Evolutionary conservation across 1,140 invertebrate species (phyloP).

Genomic region (Neuroterus valhalla): DNA sequence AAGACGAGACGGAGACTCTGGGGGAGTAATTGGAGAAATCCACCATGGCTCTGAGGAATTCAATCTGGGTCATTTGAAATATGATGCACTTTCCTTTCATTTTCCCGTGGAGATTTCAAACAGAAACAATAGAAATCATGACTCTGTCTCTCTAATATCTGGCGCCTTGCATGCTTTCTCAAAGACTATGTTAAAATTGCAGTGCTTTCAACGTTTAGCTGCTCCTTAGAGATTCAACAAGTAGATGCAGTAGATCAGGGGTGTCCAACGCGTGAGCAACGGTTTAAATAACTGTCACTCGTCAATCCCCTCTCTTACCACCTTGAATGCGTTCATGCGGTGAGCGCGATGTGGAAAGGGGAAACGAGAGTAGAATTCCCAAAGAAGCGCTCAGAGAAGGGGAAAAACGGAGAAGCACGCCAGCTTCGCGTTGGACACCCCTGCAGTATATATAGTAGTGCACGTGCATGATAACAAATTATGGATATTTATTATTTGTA

Average conservation of each 20-base stretch:
- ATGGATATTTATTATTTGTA: background rate
- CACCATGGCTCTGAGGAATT: constrained; percentile 39
- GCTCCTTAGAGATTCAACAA: constrained; percentile 1
- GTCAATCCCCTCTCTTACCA: no score
- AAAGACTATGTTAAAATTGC: constrained; percentile 6
- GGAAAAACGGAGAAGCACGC: no score
- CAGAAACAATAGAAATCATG: constrained; percentile 56
- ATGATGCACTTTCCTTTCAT: constrained; percentile 26
- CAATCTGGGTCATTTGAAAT: constrained; percentile 29
- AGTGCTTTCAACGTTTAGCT: constrained; percentile 10
- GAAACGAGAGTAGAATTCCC: no score
- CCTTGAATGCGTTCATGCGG: no score
- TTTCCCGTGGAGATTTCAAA: constrained; percentile 31
- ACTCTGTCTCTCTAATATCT: constrained; percentile 70
- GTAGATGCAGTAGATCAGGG: constrained; percentile 5
- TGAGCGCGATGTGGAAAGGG: no score
- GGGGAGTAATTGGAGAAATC: background rate
- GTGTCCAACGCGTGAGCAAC: no score
- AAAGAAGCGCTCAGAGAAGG: no score
- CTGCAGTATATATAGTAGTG: background rate
- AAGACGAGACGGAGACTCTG: background rate
- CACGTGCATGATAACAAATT: constrained; percentile 15
- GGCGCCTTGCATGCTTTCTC: constrained; percentile 55
- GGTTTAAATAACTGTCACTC: no score
- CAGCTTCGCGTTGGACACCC: no score